Evolutionary conservation across 2,888 invertebrate species (phyloP), one percentile per base, ranked within the genome.

Genomic region (Glaucopsyche alexis): DNA sequence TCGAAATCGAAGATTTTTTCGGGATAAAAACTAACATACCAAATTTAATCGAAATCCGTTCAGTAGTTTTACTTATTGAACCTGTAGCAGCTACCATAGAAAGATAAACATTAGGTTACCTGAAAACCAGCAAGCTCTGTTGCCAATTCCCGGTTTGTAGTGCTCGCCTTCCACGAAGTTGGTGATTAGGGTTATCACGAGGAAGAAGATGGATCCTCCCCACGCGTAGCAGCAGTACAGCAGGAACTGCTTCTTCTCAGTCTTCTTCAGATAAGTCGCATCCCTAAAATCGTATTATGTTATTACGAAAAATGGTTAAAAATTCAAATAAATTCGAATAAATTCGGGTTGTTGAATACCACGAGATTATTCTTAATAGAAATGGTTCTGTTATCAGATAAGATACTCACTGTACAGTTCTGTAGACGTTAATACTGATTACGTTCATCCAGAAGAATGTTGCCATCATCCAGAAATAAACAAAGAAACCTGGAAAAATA

Each of bases 401-500:
- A 13, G 52, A 55, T 79, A 94, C 95, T 94, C 88, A 96, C 96
- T 94, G 90, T 2, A 94, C 94, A 14, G 93, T 91, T 79, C 94
- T 93, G 92, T 94, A 96, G 72, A 96, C 94, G 81, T 96, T 95
- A 78, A 95, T 94, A 52, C 95, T 94, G 40, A 95, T 94, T 7
- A 95, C 90, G 80, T 95, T 95, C 86, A 96, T 88, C 96, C 96
- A 96, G 82, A 95, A 95, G 86, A 96, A 96, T n/a, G 95, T 94
- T 1, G 94, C 93, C 82, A 96, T 87, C 88, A 95, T 95, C 85
- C 94, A 94, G 77, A 93, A 93, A 81, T 95, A 95, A 9, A 94
- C 87, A 13, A 93, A 79, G 79, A 94, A 94, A 14, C 94, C 95
- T 95, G 81, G 74, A 85, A 82, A 72, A 73, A 19, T 40, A 64